Evolutionary conservation across 1,140 invertebrate genomes (phyloP), one percentile per base, ranked within the genome.

Genomic region (Anthonomus grandis): DNA sequence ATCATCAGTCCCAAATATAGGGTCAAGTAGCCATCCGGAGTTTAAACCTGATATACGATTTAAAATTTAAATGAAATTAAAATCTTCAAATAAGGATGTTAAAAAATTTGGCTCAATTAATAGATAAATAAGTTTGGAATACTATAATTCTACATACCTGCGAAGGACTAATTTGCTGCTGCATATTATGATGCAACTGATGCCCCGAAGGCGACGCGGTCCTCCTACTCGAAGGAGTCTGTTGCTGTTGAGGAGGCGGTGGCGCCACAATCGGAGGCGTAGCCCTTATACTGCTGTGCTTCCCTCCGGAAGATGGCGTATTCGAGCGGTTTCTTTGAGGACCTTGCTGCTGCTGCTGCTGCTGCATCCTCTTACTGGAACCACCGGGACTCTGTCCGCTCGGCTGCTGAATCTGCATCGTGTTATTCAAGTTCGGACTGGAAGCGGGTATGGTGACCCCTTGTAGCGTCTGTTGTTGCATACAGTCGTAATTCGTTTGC

Each of bases 391-490:
- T 51, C 38, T 44, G n/a, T 12, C n/a, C 1, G 8, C 38, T 24
- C 21, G 52, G 51, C 47, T 64, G 67, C 9, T 58, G 48, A 54
- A 68, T 65, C 44, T 69, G 66, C 66, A 69, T 69, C 5, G 60
- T 55, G 9, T 46, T 51, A 37, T 59, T 62, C 34, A 70, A 54
- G 31, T 53, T 64, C 3, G 71, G 71, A 58, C 71, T 73, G 1
- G 70, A 70, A 2, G 70, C 68, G 1, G 69, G 71, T 18, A 69
- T 59, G 19, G 58, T 62, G 6, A 61, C 48, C 12, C 64, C 63
- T 66, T 75, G 73, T 69, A 81, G 67, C 66, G 79, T 79, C 73
- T 78, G 70, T 75, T 80, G 72, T 74, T 77, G 42, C 3, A 82
- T 79, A 50, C 82, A 83, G 69, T 85, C 82, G 36, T 74, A 74